These are phyloP conservation scores for Sinosuthora webbiana DNA, from an alignment of 2,113 vertebrate genomes.

Conservation along the genomic window DNA sequence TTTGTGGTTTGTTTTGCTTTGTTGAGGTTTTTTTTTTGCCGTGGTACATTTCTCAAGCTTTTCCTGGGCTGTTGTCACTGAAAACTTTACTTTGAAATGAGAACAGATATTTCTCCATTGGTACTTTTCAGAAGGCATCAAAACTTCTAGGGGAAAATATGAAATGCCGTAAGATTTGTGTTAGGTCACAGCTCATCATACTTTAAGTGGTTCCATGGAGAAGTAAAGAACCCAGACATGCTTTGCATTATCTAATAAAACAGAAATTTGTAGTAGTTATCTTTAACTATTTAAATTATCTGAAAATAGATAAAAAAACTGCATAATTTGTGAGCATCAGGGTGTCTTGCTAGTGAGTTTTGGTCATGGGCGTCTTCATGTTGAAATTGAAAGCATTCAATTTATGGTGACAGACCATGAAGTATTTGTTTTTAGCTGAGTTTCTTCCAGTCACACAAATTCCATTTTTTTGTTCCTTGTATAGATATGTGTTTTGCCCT, in stretches of 20 bases:
- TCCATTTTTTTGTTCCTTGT: background rate
- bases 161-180: background rate
- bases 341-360: background rate
- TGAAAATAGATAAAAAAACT: background rate
- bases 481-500: background rate
- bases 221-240: background rate
- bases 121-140: background rate
- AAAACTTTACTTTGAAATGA: background rate
- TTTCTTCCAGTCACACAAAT: background rate
- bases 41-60: background rate
- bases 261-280: background rate
- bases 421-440: background rate
- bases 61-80: background rate
- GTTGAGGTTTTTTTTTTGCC: background rate
- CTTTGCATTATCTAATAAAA: background rate
- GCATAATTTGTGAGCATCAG: background rate
- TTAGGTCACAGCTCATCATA: background rate
- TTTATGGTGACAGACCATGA: background rate
- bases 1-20: background rate
- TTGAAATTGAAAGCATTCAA: background rate
- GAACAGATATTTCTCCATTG: background rate
- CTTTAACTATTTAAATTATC: background rate
- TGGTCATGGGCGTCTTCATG: accelerated
- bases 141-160: background rate
- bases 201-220: background rate